Conservation (phyloP, 2,113 vertebrate genomes). For the Clarias macrocephalus region DNA sequence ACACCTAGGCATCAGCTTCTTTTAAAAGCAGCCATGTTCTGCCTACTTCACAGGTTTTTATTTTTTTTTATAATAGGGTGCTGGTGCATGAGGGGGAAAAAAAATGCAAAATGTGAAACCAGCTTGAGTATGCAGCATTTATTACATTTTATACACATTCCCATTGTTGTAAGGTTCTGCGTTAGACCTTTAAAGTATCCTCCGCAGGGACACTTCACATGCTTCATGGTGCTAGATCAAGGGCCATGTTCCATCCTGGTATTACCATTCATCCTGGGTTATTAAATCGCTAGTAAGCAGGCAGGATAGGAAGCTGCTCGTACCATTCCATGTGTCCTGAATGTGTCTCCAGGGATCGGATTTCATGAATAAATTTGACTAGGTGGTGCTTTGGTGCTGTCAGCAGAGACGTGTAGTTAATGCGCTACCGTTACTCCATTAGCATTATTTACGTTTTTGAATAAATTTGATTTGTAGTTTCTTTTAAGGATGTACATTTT, state of each 20-base stretch:
- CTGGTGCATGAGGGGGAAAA: neutral
- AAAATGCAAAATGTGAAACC: neutral
- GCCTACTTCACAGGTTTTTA: neutral
- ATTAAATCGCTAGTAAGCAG: neutral
- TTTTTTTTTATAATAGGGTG: neutral
- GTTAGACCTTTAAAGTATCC: neutral
- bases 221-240: neutral
- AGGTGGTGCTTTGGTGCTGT: neutral
- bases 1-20: too few species aligned
- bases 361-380: slow-evolving; percentile 22
- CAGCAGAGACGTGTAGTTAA: neutral
- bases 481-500: neutral
- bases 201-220: neutral
- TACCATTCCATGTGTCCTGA: neutral
- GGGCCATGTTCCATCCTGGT: neutral
- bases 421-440: neutral
- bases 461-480: neutral
- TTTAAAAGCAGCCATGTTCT: neutral
- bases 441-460: neutral
- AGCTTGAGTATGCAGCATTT: neutral
- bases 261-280: slow-evolving; percentile 13
- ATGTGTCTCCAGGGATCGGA: slow-evolving; percentile 12
- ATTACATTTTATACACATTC: neutral
- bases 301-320: neutral
- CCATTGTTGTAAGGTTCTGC: neutral